A percentile compares a stretch with the other conserved stretches of the same genome.
Evolutionary conservation across 1,140 invertebrate genomes (phyloP).

Genomic region (Procambarus virginalis): DNA sequence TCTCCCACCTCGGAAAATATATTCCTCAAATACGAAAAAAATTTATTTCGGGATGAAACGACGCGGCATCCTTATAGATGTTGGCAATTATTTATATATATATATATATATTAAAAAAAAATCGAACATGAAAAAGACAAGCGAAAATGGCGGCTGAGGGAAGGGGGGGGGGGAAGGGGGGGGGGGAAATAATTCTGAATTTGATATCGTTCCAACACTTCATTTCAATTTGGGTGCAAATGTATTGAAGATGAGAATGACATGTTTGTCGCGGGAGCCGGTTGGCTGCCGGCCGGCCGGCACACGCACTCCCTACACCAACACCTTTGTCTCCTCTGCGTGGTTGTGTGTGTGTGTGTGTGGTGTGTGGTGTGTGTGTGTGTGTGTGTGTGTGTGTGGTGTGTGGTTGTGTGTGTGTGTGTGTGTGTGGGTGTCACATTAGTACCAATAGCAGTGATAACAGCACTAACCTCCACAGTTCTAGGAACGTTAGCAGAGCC

Average conservation of each 20-base stretch:
- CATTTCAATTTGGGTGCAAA: conserved; percentile 58
- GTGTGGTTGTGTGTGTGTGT: too few species aligned
- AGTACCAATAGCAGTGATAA: too few species aligned
- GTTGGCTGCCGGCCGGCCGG: too few species aligned
- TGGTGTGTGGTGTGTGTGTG: too few species aligned
- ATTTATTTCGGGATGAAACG: neutral
- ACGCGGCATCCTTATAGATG: neutral
- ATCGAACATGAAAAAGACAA: conserved; percentile 20
- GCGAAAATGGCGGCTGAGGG: neutral
- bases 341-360: too few species aligned
- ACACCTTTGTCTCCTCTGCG: too few species aligned
- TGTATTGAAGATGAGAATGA: conserved; percentile 44
- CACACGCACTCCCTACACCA: neutral
- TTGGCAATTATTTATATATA: neutral
- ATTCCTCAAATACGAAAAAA: neutral
- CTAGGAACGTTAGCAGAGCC: too few species aligned
- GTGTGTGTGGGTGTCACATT: too few species aligned
- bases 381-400: too few species aligned
- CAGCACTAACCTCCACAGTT: too few species aligned
- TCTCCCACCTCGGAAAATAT: neutral
- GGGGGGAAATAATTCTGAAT: conserved; percentile 36
- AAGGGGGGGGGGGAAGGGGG: too few species aligned
- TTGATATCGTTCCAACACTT: conserved; percentile 41
- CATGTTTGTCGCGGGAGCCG: neutral
- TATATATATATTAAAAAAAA: neutral